These are phyloP conservation scores for Andrena haemorrhoa DNA, from an alignment of 2,888 invertebrate genomes.

Conservation along the genomic window DNA sequence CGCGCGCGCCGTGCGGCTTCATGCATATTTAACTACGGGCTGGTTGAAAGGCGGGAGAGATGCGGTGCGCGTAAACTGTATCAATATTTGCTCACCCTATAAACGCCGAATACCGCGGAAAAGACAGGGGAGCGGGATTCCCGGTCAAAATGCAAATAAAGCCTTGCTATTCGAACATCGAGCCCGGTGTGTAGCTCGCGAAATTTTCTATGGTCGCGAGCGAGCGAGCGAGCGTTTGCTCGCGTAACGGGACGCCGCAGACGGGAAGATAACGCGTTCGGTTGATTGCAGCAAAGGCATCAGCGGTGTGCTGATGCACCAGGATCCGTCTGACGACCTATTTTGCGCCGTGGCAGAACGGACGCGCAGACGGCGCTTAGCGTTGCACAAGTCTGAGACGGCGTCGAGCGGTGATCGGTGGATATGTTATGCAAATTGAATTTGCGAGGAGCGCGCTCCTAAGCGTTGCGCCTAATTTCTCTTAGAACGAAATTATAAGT, in stretches of 20 bases:
- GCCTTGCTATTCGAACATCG: neutral
- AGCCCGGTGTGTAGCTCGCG: neutral
- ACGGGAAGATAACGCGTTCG: constrained; percentile 27
- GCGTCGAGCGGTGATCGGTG: constrained; percentile 65
- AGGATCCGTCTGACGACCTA: constrained; percentile 62
- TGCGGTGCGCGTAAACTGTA: neutral
- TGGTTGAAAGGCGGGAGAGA: neutral
- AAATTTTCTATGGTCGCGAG: constrained; percentile 3
- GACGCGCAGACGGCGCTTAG: constrained; percentile 50
- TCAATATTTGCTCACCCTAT: constrained; percentile 12
- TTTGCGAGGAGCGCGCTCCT: constrained; percentile 64
- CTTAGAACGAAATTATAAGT: constrained; percentile 78
- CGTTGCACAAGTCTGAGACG: constrained; percentile 40
- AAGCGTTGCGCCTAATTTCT: constrained; percentile 75
- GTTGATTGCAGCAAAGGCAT: constrained; percentile 27
- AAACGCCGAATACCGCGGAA: neutral
- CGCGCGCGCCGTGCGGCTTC: neutral
- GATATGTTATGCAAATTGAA: constrained; percentile 77
- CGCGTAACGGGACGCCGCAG: constrained; percentile 20
- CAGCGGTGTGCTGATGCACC: constrained; percentile 46
- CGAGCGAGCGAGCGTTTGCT: neutral
- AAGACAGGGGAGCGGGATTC: no score
- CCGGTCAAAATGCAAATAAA: constrained; percentile 36
- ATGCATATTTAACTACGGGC: constrained; percentile 1
- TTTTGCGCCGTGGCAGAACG: constrained; percentile 54